phyloP scores from a whole-genome alignment of 2,113 vertebrate genomes.

The Falcunculus frontatus region DNA sequence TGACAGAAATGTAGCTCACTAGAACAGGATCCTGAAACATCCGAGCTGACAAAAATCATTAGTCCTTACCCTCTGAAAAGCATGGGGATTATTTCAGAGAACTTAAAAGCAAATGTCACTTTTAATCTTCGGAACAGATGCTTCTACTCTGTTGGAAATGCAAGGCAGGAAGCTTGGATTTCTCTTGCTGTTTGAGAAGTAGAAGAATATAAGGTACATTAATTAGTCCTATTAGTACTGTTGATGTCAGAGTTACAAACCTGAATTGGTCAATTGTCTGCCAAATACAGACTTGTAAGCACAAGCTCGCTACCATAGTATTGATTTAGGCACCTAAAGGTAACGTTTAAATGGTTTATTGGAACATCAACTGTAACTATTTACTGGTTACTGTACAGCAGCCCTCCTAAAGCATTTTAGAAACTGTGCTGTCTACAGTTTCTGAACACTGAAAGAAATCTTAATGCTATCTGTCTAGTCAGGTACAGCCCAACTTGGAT shows the following conservation, averaged over 20 bases:
- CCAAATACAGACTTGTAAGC: fast-evolving
- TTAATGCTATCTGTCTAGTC: background rate
- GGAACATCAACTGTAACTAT: background rate
- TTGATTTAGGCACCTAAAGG: background rate
- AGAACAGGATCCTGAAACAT: background rate
- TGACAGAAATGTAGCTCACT: background rate
- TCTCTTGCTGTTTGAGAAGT: background rate
- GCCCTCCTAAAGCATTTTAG: background rate
- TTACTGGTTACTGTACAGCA: background rate
- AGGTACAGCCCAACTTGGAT: background rate
- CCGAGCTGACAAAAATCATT: background rate
- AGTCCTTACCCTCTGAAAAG: background rate
- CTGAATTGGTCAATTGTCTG: background rate
- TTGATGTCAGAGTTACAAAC: background rate
- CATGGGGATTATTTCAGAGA: background rate
- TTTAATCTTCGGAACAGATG: background rate
- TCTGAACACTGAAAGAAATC: background rate
- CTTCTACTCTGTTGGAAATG: background rate
- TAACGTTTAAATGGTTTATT: background rate
- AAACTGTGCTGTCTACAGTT: background rate
- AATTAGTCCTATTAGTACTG: background rate
- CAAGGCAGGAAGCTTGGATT: background rate
- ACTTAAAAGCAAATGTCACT: background rate
- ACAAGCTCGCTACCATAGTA: background rate
- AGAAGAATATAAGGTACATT: background rate